phyloP scores from a whole-genome alignment of 2,797 vertebrate species.

The Pseudotriccus pelzelni region DNA sequence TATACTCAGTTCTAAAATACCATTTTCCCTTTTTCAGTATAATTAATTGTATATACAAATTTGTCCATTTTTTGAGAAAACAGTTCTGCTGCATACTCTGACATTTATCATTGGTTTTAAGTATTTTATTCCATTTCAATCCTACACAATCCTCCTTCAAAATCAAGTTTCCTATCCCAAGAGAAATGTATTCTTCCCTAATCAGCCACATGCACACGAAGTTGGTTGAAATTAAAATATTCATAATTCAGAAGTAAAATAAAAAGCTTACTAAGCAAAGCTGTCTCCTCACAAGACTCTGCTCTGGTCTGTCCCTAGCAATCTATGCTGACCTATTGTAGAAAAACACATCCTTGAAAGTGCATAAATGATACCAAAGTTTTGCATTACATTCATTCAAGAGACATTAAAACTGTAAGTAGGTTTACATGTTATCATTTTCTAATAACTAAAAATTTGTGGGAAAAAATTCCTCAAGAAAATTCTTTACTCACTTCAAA shows the following conservation, averaged over 20 bases:
- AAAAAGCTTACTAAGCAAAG: background rate
- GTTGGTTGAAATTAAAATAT: background rate
- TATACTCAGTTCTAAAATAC: background rate
- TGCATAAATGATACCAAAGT: background rate
- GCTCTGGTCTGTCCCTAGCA: background rate
- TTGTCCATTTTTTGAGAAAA: background rate
- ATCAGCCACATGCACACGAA: background rate
- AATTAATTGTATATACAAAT: background rate
- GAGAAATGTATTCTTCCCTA: background rate
- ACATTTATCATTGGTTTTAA: background rate
- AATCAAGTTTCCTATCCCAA: background rate
- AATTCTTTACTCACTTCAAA: background rate
- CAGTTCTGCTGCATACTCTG: background rate
- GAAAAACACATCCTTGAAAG: background rate
- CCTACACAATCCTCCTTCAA: background rate
- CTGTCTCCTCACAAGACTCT: background rate
- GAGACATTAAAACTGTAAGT: background rate
- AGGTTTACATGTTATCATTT: background rate
- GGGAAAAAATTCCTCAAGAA: background rate
- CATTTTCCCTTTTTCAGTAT: background rate
- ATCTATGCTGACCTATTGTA: background rate
- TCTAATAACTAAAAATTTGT: background rate
- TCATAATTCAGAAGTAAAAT: background rate
- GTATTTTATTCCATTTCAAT: slow-evolving; percentile 10
- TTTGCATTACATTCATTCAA: background rate